Evolutionary conservation across 2,888 invertebrate genomes (phyloP).

Genomic region (Anoncus sp.): DNA sequence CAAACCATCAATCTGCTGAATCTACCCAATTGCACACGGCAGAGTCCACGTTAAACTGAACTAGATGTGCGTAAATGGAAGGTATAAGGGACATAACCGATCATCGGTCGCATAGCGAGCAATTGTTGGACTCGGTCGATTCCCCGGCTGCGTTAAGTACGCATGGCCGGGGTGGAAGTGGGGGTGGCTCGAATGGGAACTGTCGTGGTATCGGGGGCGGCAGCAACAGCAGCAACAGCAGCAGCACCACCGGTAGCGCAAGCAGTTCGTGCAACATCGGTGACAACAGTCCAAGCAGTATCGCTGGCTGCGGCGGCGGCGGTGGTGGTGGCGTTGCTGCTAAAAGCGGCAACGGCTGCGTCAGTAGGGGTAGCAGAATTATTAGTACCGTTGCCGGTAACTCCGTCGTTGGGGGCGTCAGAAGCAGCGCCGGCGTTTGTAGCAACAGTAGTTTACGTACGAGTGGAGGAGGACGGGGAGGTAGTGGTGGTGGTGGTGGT

Average conservation of each 20-base stretch:
- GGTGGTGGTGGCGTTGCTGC: slow-evolving; percentile 79
- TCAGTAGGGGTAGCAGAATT: slow-evolving; percentile 79
- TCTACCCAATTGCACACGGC: slow-evolving; percentile 38
- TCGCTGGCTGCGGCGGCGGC: slow-evolving; percentile 66
- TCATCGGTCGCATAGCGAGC: slow-evolving; percentile 83
- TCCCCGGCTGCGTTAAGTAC: slow-evolving; percentile 81
- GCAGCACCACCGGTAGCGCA: slow-evolving; percentile 79
- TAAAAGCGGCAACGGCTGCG: slow-evolving; percentile 84
- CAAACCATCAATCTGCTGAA: slow-evolving; percentile 11
- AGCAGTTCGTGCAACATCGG: slow-evolving; percentile 83
- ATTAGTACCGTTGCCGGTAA: slow-evolving; percentile 73
- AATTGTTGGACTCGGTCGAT: slow-evolving; percentile 84
- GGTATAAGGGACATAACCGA: slow-evolving; percentile 83
- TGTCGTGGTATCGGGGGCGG: slow-evolving; percentile 72
- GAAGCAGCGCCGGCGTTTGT: slow-evolving; percentile 77
- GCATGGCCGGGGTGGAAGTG: slow-evolving; percentile 80
- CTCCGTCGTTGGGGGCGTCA: slow-evolving; percentile 77
- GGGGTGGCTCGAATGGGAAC: slow-evolving; percentile 79
- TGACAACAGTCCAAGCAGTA: slow-evolving; percentile 83
- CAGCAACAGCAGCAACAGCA: slow-evolving; percentile 69
- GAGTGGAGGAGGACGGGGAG: slow-evolving; percentile 39
- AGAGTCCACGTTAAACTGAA: slow-evolving; percentile 67
- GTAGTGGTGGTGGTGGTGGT: slow-evolving; percentile 22
- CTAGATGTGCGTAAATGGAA: slow-evolving; percentile 83
- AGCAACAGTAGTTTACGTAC: slow-evolving; percentile 67